A percentile compares a stretch with the other conserved stretches of the same genome.
Conservation (phyloP, 2,888 invertebrate species). For the Argyra leucocephala region DNA sequence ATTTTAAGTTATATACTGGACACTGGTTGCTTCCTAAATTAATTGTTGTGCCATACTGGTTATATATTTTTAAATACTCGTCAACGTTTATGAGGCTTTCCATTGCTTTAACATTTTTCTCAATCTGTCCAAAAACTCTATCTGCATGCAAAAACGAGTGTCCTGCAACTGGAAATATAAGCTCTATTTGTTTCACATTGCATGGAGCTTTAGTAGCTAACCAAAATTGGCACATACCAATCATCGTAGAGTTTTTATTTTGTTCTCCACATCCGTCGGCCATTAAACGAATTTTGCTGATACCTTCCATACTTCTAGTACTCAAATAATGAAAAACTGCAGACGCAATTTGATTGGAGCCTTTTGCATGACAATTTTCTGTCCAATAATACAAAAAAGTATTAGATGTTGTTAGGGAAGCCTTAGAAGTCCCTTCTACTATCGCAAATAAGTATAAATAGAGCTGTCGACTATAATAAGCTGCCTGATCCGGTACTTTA, state of each 20-base stretch:
- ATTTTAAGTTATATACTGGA: constrained; percentile 10
- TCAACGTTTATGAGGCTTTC: constrained; percentile 24
- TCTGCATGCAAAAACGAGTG: constrained; percentile 31
- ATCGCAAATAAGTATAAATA: constrained; percentile 30
- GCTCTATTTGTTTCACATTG: constrained; percentile 24
- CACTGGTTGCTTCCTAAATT: constrained; percentile 14
- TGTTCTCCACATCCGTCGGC: constrained; percentile 32
- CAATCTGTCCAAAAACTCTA: constrained; percentile 29
- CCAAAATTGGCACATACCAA: constrained; percentile 27
- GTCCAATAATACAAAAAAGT: constrained; percentile 29
- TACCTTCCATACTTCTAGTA: constrained; percentile 9
- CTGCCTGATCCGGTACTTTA: constrained; percentile 29
- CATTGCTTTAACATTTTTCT: constrained; percentile 25
- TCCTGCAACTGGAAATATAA: constrained; percentile 28
- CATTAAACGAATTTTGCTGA: constrained; percentile 26
- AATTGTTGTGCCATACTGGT: constrained; percentile 12
- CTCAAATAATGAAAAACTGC: constrained; percentile 26
- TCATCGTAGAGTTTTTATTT: constrained; percentile 30
- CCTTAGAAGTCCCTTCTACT: constrained; percentile 24
- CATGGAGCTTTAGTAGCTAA: constrained; percentile 22
- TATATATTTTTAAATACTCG: constrained; percentile 25
- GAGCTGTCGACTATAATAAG: constrained; percentile 30
- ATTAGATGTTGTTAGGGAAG: constrained; percentile 23
- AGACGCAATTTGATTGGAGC: constrained; percentile 31
- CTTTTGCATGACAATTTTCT: constrained; percentile 30